phyloP scores from a whole-genome alignment of 2,888 invertebrate species.

The Chloroclystis v-ata region DNA sequence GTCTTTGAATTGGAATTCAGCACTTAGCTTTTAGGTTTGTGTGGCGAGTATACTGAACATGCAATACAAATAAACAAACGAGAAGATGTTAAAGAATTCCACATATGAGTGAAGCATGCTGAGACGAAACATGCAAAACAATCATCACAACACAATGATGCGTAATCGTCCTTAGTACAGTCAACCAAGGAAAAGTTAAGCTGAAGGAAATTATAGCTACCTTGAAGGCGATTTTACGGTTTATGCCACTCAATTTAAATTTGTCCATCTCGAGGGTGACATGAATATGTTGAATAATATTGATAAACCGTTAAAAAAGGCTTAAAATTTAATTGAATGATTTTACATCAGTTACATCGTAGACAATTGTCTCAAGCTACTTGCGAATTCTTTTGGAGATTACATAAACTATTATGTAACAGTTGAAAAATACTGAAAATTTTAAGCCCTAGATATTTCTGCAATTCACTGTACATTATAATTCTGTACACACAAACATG shows the following conservation, averaged over 20 bases:
- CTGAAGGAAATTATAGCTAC: background rate
- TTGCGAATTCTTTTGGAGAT: too few species aligned
- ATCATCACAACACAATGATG: slow-evolving; percentile 32
- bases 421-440: too few species aligned
- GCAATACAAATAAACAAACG: slow-evolving; percentile 7
- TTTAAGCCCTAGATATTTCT: too few species aligned
- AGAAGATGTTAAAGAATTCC: slow-evolving; percentile 12
- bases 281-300: too few species aligned
- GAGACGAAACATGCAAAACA: slow-evolving; percentile 11
- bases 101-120: slow-evolving; percentile 13
- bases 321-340: too few species aligned
- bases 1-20: background rate
- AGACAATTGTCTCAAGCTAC: too few species aligned
- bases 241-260: too few species aligned
- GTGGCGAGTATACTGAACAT: background rate
- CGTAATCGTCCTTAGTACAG: slow-evolving; percentile 30
- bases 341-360: too few species aligned
- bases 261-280: too few species aligned
- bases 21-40: background rate
- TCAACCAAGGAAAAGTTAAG: background rate
- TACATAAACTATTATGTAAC: too few species aligned
- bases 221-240: too few species aligned
- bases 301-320: too few species aligned
- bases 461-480: slow-evolving; percentile 38
- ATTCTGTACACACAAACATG: slow-evolving; percentile 51